Base-by-base conservation (phyloP, 2,113 vertebrate genomes). In the Malaclemys terrapin region DNA sequence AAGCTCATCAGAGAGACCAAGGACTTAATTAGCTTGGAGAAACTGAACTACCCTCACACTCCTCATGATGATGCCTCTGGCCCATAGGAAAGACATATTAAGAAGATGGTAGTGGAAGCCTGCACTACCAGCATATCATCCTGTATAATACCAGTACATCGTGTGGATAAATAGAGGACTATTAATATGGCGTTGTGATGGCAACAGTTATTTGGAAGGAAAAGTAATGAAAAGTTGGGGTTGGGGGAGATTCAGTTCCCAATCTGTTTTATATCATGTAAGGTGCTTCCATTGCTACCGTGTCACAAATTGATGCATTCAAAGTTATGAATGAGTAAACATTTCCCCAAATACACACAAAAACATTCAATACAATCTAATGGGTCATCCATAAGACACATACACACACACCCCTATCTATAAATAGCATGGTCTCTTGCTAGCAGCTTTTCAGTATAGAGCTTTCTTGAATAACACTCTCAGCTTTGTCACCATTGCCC, bases 21-120 rank as follows among this genome's bases (percentile, higher is more conserved):
- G n/a, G 65, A 72, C n/a, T 72, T 9, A 72, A 38, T 35, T 54
- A 80, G 4, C 5, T 54, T 35, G 17, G 82, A 80, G 82, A 80
- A 17, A 45, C 27, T 0, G 0, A 75, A 80, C 2, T 10, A 82
- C 2, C 7, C 16, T 17, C 22, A 10, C 8, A 69, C 20, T 54
- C 53, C 54, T 14, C 31, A 42, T 65, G 5, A 12, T 8, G 9
- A 31, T 52, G 87, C 89, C n/a, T 87, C 25, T 89, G 35, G 10
- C 79, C 45, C 42, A 87, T 8, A 87, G 42, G 20, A 22, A 57
- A 81, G 8, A 31, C 12, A 78, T 53, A 9, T 81, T 65, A 57
- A 12, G 47, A 49, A 80, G 88, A 9, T 56, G 10, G 27, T 79
- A 31, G 85, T 87, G 3, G 10, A 85, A 72, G 35, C 65, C 2